These are phyloP conservation scores for Sinella curviseta DNA, from an alignment of 1,140 invertebrate species.

Conservation along the genomic window DNA sequence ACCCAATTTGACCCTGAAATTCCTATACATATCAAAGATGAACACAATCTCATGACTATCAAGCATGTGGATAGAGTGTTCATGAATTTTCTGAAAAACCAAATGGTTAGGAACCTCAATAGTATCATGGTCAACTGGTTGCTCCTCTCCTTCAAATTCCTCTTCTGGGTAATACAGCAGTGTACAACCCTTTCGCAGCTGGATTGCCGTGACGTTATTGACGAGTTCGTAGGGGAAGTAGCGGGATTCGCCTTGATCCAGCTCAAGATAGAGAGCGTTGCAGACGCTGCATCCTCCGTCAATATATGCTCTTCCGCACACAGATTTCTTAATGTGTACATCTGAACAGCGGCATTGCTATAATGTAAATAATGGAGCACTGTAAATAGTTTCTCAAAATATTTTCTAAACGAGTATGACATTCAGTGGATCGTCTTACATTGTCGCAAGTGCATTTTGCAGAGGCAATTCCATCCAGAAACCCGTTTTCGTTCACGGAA, in stretches of 20 bases:
- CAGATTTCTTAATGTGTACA: not conserved
- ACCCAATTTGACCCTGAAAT: too few relatives aligned
- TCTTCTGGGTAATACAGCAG: not conserved
- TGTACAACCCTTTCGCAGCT: not conserved
- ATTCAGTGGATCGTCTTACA: not conserved
- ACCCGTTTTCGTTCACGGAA: not conserved
- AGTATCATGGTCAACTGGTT: not conserved
- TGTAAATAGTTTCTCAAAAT: too few relatives aligned
- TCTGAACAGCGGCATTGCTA: not conserved
- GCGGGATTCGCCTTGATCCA: not conserved
- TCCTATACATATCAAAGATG: too few relatives aligned
- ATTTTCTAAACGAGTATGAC: not conserved
- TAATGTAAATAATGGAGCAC: too few relatives aligned
- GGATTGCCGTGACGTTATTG: not conserved
- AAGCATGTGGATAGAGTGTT: too few relatives aligned
- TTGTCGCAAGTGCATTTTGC: not conserved
- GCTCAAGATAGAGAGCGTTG: not conserved
- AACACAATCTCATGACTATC: too few relatives aligned
- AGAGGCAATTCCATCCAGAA: not conserved
- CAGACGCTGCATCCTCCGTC: conserved; percentile 60
- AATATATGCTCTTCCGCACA: not conserved
- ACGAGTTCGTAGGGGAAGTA: not conserved
- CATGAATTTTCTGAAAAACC: too few relatives aligned
- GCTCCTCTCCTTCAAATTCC: not conserved
- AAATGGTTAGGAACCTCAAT: too few relatives aligned